Evolutionary conservation across 2,113 vertebrate species (phyloP).

Genomic region (Picathartes gymnocephalus): DNA sequence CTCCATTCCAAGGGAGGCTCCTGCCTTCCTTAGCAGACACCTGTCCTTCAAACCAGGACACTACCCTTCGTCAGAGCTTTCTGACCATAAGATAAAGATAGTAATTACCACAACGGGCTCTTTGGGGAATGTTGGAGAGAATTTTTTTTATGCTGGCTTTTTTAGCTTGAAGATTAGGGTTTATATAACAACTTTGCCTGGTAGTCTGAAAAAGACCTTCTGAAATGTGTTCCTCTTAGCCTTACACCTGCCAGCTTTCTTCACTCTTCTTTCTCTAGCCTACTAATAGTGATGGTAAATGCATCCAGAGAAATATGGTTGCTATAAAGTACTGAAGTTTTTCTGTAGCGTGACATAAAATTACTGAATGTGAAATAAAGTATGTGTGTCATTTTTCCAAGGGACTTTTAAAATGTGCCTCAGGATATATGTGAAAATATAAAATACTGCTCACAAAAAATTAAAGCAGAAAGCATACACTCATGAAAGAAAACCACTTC

Average conservation of each 20-base stretch:
- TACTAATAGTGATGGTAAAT: background rate
- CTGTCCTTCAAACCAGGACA: too few relatives aligned
- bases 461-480: background rate
- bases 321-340: slow-evolving; percentile 27
- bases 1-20: too few relatives aligned
- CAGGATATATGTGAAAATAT: slow-evolving; percentile 34
- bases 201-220: slow-evolving; percentile 22
- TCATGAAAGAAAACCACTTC: background rate
- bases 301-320: background rate
- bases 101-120: background rate
- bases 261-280: slow-evolving; percentile 3
- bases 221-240: slow-evolving; percentile 35
- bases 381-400: slow-evolving; percentile 40
- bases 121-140: background rate
- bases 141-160: background rate
- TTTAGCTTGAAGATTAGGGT: background rate
- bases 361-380: slow-evolving; percentile 32
- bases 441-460: slow-evolving; percentile 1
- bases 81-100: background rate
- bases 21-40: too few relatives aligned
- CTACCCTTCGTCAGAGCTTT: background rate
- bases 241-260: slow-evolving; percentile 46
- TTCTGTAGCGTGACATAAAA: slow-evolving; percentile 9
- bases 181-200: background rate
- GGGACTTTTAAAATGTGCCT: slow-evolving; percentile 19